Evolutionary conservation across 2,797 vertebrate genomes (phyloP).

Genomic region (Haliaeetus albicilla): DNA sequence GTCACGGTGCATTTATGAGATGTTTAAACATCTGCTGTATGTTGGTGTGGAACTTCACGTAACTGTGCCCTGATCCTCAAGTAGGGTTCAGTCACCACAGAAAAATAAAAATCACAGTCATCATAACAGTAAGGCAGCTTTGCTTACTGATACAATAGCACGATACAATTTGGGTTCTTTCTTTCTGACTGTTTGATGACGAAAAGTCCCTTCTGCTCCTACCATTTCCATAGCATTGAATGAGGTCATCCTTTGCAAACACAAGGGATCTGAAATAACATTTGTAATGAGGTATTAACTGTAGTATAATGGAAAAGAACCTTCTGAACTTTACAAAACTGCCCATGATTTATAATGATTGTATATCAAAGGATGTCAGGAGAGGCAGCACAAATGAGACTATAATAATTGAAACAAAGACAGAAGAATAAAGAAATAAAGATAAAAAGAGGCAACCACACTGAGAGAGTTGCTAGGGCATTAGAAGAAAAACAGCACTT

Average conservation of each 20-base stretch:
- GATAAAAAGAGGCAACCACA: not conserved
- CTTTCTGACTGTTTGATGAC: not conserved
- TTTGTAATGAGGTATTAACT: not conserved
- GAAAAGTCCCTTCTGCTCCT: not conserved
- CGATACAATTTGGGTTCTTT: not conserved
- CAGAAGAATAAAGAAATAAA: slow-evolving; percentile 3
- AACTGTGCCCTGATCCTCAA: not conserved
- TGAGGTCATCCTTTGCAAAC: not conserved
- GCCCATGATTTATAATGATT: not conserved
- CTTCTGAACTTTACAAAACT: not conserved
- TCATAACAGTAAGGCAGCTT: not conserved
- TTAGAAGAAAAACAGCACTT: not conserved
- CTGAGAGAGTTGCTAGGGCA: not conserved
- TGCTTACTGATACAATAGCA: not conserved
- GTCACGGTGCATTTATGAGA: not conserved
- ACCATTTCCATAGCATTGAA: not conserved
- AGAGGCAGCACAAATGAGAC: not conserved
- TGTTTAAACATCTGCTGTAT: not conserved
- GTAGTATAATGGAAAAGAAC: not conserved
- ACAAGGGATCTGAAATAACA: not conserved
- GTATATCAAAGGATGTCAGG: not conserved
- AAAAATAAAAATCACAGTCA: not conserved
- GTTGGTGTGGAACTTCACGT: not conserved
- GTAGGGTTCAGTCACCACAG: not conserved
- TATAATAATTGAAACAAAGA: not conserved